phyloP scores from a whole-genome alignment of 1,140 invertebrate genomes.

The Zaprionus tsacasi region DNA sequence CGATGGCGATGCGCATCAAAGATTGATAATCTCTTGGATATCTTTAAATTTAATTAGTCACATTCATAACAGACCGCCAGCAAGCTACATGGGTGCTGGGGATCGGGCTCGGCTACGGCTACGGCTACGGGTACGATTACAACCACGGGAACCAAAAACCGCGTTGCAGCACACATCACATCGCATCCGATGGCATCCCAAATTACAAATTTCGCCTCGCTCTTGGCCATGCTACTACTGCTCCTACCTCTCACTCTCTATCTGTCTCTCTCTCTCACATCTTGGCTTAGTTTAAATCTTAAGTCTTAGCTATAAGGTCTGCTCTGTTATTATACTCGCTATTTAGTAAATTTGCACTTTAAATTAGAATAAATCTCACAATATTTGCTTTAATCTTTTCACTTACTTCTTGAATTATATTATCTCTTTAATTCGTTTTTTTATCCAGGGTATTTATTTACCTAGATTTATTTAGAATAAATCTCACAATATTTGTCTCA shows the following conservation, averaged over 20 bases:
- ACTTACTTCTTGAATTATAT: background rate
- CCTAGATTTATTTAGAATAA: too few relatives aligned
- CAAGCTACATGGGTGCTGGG: slow-evolving; percentile 47
- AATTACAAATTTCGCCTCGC: slow-evolving; percentile 70
- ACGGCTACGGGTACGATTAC: background rate
- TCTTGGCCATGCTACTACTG: slow-evolving; percentile 60
- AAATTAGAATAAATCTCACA: background rate
- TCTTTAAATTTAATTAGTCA: slow-evolving; percentile 84
- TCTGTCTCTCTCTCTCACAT: slow-evolving; percentile 12
- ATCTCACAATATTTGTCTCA: background rate
- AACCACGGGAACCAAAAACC: slow-evolving; percentile 11
- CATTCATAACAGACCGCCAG: slow-evolving; percentile 82
- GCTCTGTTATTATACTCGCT: too few relatives aligned
- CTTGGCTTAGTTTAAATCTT: slow-evolving; percentile 14
- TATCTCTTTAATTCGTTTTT: background rate
- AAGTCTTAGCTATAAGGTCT: slow-evolving; percentile 20
- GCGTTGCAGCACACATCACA: slow-evolving; percentile 4
- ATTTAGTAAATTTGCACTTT: background rate
- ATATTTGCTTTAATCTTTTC: background rate
- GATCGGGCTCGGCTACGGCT: slow-evolving; percentile 3
- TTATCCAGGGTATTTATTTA: background rate
- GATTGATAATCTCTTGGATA: slow-evolving; percentile 83
- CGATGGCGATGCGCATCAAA: slow-evolving; percentile 67
- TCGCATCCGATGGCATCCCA: slow-evolving; percentile 55
- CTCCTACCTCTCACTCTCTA: slow-evolving; percentile 25